Evolutionary conservation across 2,113 vertebrate species (phyloP), one percentile per base, ranked within the genome.

Genomic region (Syrmaticus mikado): DNA sequence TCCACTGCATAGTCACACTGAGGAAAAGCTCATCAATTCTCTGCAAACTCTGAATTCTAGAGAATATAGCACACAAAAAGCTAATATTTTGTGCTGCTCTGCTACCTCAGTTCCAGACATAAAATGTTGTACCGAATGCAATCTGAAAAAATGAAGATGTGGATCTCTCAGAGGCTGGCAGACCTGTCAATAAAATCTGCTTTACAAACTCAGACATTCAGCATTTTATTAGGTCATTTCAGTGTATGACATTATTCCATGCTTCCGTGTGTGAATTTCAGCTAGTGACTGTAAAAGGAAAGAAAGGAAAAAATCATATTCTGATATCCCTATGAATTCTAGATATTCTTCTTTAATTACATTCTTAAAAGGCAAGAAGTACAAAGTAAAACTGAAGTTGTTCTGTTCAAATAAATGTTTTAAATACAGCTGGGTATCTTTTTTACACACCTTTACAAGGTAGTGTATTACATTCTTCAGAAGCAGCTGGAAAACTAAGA

Each of bases 171-270:
- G 82, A 97, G 66, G 50, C 94, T 96, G 70, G 67, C 88, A 80
- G 80, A 87, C 10, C 40, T 96, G 89, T 91, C 19, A 3, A 75
- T 72, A 65, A 77, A 87, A 87, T 60, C 50, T 78, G 79, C 45
- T 8, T 71, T 92, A 89, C 60, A 89, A 97, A 93, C 66, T 78
- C 25, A 25, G 81, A 86, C 88, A n/a, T 48, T 89, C 97, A 81
- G 50, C 84, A 95, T 94, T 96, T 94, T 82, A 70, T 72, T 90
- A 81, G 65, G 90, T 82, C 70, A 74, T 96, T 92, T 83, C 58
- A 94, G 84, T 32, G 50, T 92, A 67, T 83, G 77, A 92, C 62
- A 95, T 94, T 97, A 96, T 46, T 77, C 91, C 78, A 57, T 57
- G 10, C 2, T 11, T 83, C 52, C 86, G 85, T 89, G 30, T 67